A percentile compares a stretch with the other conserved stretches of the same genome.
Conservation (phyloP, 2,797 vertebrate species). For the Otolemur crassicaudatus region DNA sequence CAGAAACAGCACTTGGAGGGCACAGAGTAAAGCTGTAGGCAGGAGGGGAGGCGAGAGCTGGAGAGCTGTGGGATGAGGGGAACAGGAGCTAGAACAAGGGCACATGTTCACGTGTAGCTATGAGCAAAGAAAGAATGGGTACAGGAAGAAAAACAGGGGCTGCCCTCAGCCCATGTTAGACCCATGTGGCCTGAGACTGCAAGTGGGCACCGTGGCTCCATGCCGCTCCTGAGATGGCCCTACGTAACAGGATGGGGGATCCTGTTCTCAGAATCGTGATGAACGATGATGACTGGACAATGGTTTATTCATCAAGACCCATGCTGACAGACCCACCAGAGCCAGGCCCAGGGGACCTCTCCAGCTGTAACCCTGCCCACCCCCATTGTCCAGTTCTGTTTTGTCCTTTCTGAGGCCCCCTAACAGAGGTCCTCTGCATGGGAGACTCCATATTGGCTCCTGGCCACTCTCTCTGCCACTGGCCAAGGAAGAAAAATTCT, state of each 20-base stretch:
- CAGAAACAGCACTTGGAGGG: neutral
- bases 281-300: neutral
- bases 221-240: neutral
- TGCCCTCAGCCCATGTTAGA: neutral
- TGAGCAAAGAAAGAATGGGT: neutral
- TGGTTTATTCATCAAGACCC: neutral
- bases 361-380: neutral
- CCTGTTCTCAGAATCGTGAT: neutral
- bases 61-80: neutral
- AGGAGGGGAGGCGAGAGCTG: neutral
- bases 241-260: neutral
- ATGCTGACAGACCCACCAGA: neutral
- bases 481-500: neutral
- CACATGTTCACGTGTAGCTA: neutral
- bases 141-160: rapidly evolving
- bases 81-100: neutral
- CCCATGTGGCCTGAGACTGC: neutral
- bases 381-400: neutral
- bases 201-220: neutral
- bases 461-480: neutral
- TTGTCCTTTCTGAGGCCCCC: neutral
- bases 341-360: neutral
- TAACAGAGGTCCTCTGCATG: neutral
- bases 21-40: neutral
- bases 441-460: neutral